Base-by-base conservation (phyloP, 2,888 invertebrate genomes). In the Luffia ferchaultella region DNA sequence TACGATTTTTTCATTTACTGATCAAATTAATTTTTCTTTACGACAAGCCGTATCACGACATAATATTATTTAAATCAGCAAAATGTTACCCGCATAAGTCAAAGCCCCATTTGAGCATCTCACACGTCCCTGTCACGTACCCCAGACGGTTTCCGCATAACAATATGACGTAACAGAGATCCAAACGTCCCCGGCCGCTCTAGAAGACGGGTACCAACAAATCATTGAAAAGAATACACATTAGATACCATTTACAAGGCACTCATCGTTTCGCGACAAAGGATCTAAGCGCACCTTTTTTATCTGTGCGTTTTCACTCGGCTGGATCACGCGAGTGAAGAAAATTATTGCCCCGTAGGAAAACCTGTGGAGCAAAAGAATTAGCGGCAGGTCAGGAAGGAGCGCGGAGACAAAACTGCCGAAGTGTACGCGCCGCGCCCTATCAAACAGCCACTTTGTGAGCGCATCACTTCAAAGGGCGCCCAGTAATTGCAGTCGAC, bases 301-400 rank as follows among this genome's bases (percentile, higher is more conserved):
- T 76, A 76, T 76, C 74, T 74, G 63, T 58, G 65, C 62, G 65
- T 67, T 74, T 71, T 72, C 76, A 72, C 71, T 72, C 73, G 70
- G 70, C 53, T 68, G 75, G 67, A 53, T 63, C 63, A 60, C 61
- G 49, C 62, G 63, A 69, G 70, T 64, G 63, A 67, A 71, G 70
- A 69, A 75, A 76, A 73, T 74, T 75, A 76, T 75, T 70, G 65
- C 67, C 63, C 62, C 63, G 57, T 62, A 65, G 65, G 65, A 68
- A 72, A 70, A 30, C 30, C 30, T 30, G 30, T 30, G 30, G 30
- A 30, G 30, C 30, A 12, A 30, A 30, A 30, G 30, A 30, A 30
- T 30, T 30, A 30, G 30, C 30, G 30, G 30, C 30, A 30, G 30
- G 30, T 30, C 30, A 30, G 30, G 30, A 30, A 30, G 30, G 12